Conservation (phyloP, 2,113 vertebrate species). For the Oryzias curvinotus region DNA sequence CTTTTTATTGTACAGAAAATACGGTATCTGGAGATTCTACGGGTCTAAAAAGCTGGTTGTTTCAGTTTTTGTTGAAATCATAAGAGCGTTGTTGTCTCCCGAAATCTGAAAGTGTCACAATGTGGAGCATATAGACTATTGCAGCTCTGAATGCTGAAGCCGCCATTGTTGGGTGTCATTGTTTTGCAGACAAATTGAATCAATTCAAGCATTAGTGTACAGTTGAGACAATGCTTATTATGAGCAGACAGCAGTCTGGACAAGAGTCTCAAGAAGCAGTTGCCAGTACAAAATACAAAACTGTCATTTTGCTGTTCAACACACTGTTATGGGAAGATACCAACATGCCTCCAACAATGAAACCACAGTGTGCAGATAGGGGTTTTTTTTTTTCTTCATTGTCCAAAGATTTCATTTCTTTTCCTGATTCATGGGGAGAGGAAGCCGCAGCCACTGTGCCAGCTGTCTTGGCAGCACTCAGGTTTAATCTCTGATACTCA, state of each 20-base stretch:
- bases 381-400: conserved; percentile 9
- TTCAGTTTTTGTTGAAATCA: no score
- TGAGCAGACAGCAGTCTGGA: conserved; percentile 13
- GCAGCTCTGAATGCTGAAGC: background rate
- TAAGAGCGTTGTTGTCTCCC: no score
- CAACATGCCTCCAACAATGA: conserved; percentile 38
- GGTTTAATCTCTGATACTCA: conserved; percentile 57
- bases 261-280: conserved; percentile 5
- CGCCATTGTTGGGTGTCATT: background rate
- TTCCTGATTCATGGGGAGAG: conserved; percentile 23
- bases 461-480: conserved; percentile 50
- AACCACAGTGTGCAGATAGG: conserved; percentile 46
- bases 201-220: conserved; percentile 4
- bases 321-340: conserved; percentile 30
- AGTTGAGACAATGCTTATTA: conserved; percentile 2
- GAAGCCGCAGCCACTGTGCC: conserved; percentile 32
- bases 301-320: conserved; percentile 22
- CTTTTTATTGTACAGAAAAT: no score
- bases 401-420: conserved; percentile 40
- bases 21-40: no score
- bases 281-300: conserved; percentile 29
- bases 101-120: no score
- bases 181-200: conserved; percentile 4
- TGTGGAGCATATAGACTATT: background rate
- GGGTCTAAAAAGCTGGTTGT: no score